A percentile compares a stretch with the other conserved stretches of the same genome.
Conservation (phyloP, 2,888 invertebrate species). For the Masnerella sp. region DNA sequence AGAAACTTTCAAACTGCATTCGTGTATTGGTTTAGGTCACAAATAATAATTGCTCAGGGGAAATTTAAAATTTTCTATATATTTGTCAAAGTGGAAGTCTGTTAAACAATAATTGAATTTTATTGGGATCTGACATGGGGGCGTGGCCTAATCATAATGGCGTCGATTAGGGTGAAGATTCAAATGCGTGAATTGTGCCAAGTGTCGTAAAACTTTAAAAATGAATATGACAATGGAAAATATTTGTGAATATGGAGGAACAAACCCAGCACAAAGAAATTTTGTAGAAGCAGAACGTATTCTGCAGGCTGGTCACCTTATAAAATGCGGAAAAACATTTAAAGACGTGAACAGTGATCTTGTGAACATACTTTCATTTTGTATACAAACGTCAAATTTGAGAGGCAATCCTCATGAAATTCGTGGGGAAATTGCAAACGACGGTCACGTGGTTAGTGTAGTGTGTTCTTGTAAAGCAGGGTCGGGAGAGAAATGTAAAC, state of each 20-base stretch:
- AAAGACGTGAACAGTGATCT: neutral
- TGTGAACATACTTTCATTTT: constrained; percentile 8
- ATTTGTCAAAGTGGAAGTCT: too few relatives aligned
- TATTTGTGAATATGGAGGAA: constrained; percentile 6
- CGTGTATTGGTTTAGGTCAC: too few relatives aligned
- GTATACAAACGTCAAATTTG: constrained; percentile 28
- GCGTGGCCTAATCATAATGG: constrained; percentile 22
- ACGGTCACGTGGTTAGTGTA: neutral
- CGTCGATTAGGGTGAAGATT: neutral
- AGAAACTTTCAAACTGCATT: too few relatives aligned
- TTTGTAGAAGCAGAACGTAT: constrained; percentile 23
- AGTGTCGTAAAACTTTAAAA: neutral
- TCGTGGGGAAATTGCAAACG: neutral
- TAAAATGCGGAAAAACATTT: constrained; percentile 9
- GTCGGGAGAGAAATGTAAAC: constrained; percentile 15
- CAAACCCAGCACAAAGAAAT: constrained; percentile 18
- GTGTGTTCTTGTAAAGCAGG: constrained; percentile 23
- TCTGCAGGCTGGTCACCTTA: constrained; percentile 18
- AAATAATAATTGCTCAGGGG: too few relatives aligned
- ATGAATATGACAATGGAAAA: constrained; percentile 3
- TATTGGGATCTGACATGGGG: constrained; percentile 24
- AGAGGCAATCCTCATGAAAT: constrained; percentile 30
- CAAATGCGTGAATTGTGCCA: neutral
- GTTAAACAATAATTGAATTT: too few relatives aligned
- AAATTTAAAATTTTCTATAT: too few relatives aligned